Conservation (phyloP, 2,888 invertebrate genomes). For the Imbricaverruca yamaguchii region DNA sequence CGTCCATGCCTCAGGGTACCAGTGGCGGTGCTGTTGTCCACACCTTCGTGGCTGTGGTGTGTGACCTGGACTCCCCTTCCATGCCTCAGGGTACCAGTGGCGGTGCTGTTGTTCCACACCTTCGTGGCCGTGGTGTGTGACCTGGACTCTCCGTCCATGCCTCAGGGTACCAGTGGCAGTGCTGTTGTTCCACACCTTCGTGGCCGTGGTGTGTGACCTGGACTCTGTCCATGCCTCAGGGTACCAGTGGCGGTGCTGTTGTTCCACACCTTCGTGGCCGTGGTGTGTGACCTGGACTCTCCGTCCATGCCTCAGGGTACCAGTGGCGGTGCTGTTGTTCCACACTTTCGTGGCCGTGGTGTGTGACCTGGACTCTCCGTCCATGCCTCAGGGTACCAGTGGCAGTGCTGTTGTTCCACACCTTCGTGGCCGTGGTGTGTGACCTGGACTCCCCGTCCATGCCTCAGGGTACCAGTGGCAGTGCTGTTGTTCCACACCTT, state of each 20-base stretch:
- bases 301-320: constrained; percentile 65
- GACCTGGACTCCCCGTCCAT: constrained; percentile 74
- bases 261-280: constrained; percentile 64
- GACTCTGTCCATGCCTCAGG: constrained; percentile 56
- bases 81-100: constrained; percentile 60
- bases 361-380: constrained; percentile 79
- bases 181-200: constrained; percentile 60
- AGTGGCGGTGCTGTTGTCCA: constrained; percentile 60
- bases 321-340: constrained; percentile 58
- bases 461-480: constrained; percentile 62
- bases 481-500: constrained; percentile 62
- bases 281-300: constrained; percentile 76
- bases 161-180: constrained; percentile 67
- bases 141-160: constrained; percentile 65
- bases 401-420: constrained; percentile 60
- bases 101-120: constrained; percentile 61
- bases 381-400: constrained; percentile 62
- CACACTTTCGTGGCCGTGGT: constrained; percentile 67
- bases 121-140: constrained; percentile 72
- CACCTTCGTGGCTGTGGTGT: constrained; percentile 63
- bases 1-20: constrained; percentile 65
- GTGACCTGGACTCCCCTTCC: constrained; percentile 72
- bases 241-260: constrained; percentile 64
- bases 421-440: constrained; percentile 66
- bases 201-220: constrained; percentile 71